Evolutionary conservation across 1,140 invertebrate species (phyloP).

Genomic region (Himalopsyche phryganea): DNA sequence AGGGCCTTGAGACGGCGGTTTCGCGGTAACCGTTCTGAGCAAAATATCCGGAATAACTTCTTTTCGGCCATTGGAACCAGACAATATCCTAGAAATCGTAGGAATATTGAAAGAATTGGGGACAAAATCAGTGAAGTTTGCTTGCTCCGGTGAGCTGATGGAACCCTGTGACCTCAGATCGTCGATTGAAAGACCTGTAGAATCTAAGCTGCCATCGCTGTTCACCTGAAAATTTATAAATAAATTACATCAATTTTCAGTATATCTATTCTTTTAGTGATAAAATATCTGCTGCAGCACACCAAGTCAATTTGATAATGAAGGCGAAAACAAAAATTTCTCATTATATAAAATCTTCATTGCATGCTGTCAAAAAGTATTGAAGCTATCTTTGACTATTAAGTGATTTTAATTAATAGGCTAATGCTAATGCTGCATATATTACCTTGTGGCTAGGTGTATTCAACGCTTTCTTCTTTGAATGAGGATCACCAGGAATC

Average conservation of each 20-base stretch:
- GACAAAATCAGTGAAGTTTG: constrained; percentile 60
- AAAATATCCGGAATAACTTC: constrained; percentile 74
- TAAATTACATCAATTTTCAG: neutral
- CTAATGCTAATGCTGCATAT: no score
- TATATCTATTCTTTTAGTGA: no score
- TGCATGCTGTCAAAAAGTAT: no score
- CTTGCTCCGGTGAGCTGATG: constrained; percentile 42
- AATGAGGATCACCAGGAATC: constrained; percentile 40
- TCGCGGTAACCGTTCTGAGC: constrained; percentile 64
- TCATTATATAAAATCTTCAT: no score
- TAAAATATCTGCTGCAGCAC: no score
- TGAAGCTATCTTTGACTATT: no score
- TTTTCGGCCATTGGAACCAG: constrained; percentile 74
- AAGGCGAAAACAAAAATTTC: no score
- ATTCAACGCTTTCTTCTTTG: constrained; percentile 68
- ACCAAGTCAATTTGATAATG: no score
- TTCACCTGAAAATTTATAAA: constrained; percentile 42
- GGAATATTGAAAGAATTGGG: constrained; percentile 61
- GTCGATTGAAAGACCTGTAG: constrained; percentile 42
- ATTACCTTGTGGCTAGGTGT: constrained; percentile 62
- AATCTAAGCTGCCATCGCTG: constrained; percentile 43
- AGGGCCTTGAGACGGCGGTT: constrained; percentile 42
- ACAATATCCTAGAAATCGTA: constrained; percentile 75
- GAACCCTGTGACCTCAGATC: constrained; percentile 34
- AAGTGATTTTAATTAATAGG: no score